These are phyloP conservation scores for Pangasius sanitwongsei DNA, from an alignment of 2,797 vertebrate genomes.

Conservation along the genomic window DNA sequence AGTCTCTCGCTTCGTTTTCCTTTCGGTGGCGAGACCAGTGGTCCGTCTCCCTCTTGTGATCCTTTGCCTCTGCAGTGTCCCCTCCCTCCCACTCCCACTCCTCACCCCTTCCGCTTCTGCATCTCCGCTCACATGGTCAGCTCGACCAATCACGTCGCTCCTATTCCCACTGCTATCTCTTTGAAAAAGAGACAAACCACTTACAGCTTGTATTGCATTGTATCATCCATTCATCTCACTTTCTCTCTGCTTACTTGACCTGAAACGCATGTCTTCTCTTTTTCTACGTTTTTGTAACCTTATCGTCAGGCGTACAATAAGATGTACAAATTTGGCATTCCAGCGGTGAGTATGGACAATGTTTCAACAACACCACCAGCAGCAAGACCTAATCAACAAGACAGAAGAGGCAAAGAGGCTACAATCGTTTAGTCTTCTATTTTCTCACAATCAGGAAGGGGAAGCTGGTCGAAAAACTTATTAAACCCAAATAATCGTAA, in stretches of 20 bases:
- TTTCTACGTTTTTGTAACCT: neutral
- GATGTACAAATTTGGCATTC: neutral
- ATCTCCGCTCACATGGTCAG: slow-evolving; percentile 59
- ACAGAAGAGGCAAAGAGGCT: neutral
- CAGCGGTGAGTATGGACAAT: neutral
- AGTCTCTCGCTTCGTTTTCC: slow-evolving; percentile 3
- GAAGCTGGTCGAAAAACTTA: neutral
- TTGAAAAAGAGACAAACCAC: slow-evolving; percentile 49
- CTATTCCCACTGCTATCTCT: slow-evolving; percentile 37
- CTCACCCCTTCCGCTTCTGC: slow-evolving; percentile 20
- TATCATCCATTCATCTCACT: neutral
- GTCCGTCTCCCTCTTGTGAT: slow-evolving; percentile 50
- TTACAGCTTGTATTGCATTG: neutral
- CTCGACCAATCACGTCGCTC: slow-evolving; percentile 49
- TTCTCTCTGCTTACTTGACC: neutral
- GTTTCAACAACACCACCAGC: neutral
- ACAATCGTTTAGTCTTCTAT: neutral
- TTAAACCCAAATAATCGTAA: neutral
- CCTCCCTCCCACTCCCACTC: slow-evolving; percentile 47
- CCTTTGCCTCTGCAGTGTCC: slow-evolving; percentile 62
- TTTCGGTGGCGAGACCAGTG: slow-evolving; percentile 31
- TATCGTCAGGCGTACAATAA: neutral
- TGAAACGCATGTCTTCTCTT: neutral
- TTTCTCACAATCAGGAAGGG: neutral
- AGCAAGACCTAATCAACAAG: neutral